Conservation (phyloP, 2,797 vertebrate genomes). For the Squalus acanthias region DNA sequence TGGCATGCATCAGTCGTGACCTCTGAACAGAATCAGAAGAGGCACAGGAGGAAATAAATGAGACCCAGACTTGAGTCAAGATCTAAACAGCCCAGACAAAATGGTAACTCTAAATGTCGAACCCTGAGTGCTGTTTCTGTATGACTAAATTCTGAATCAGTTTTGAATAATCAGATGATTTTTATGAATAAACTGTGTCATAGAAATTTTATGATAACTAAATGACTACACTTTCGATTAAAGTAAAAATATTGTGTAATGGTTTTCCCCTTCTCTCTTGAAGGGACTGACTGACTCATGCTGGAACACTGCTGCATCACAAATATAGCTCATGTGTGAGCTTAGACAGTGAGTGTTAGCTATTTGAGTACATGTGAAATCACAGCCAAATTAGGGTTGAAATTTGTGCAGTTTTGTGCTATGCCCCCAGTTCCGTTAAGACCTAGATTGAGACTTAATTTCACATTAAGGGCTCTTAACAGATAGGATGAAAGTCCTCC, state of each 20-base stretch:
- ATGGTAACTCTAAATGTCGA: background rate
- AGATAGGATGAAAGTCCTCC: background rate
- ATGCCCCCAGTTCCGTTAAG: background rate
- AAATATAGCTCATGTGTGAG: background rate
- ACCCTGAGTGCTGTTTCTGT: background rate
- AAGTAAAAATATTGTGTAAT: background rate
- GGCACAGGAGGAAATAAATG: background rate
- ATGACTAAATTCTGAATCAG: conserved; percentile 25
- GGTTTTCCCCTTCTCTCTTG: background rate
- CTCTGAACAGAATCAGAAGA: background rate
- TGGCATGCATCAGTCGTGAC: background rate
- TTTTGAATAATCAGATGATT: conserved; percentile 18
- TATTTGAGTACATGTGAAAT: background rate
- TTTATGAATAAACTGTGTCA: conserved; percentile 4
- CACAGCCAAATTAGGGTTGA: background rate
- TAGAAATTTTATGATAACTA: conserved; percentile 17
- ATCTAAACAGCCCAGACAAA: background rate
- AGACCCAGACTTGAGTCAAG: conserved; percentile 24
- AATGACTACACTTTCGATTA: conserved; percentile 1
- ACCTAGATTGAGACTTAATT: background rate
- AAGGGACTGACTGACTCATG: background rate
- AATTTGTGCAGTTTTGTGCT: background rate
- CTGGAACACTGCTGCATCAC: background rate
- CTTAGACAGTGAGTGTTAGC: background rate
- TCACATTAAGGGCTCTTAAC: background rate